Base-by-base conservation (phyloP, 2,888 invertebrate species). In the Chrysotoxum bicinctum region DNA sequence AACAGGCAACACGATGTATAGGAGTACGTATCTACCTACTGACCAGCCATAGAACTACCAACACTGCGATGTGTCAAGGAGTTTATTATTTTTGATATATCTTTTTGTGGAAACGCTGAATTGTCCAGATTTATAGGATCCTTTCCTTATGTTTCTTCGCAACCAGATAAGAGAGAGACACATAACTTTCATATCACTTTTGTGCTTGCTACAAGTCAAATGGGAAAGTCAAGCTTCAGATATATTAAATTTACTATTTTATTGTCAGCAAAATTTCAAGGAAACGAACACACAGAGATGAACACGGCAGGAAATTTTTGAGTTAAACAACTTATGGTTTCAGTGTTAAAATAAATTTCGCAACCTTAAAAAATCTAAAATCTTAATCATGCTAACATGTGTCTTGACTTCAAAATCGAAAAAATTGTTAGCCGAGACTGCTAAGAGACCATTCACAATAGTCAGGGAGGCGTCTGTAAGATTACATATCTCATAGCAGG, bases 1-100 rank as follows among this genome's bases (percentile, higher is more conserved):
- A 69, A 78, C 60, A 64, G 37, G 54, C 62, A 76, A 62, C 50
- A 37, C 35, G 64, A 72, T 66, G 26, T 50, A 43, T n/a, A n/a
- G n/a, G n/a, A 35, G 32, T 12, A 50, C 14, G 8, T 50, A 23
- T 14, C 50, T 43, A 32, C 21, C 7, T 40, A 60, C 9, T n/a
- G 8, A 52, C 9, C 30, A 16, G 9, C 43, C 26, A 7, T 23
- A 23, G 7, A 3, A 3, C 10, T 45, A 26, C 23, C 30, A 45
- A 7, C 14, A 37, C 37, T 52, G n/a, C 21, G 21, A 35, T 16
- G 56, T 78, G 83, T 78, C 78, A 83, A 78, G 74, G 60, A 83
- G 78, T 78, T 83, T 83, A 83, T 83, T 83, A 83, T 83, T 83
- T 83, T 78, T 83, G 83, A 83, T 83, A 83, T 72, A 83, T 83